These are phyloP conservation scores for Tiliacea citrago DNA, from an alignment of 2,888 invertebrate genomes.

Conservation along the genomic window DNA sequence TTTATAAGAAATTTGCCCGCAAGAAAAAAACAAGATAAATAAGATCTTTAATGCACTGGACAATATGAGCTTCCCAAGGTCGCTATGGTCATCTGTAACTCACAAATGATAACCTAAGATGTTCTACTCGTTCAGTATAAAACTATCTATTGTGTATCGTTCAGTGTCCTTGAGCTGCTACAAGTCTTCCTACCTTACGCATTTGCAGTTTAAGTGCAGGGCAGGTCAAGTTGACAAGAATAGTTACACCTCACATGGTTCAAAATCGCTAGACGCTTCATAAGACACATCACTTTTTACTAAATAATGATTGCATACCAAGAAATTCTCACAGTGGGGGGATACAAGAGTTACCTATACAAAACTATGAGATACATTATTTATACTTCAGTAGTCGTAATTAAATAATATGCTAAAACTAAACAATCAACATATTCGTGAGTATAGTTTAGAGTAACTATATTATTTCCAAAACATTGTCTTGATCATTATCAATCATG, in stretches of 20 bases:
- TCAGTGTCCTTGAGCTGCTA: neutral
- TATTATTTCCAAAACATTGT: conserved; percentile 33
- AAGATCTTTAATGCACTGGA: neutral
- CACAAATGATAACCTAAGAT: neutral
- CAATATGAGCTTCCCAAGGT: neutral
- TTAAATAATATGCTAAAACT: neutral
- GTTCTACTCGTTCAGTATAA: neutral
- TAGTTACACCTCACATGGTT: neutral
- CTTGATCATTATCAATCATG: conserved; percentile 16
- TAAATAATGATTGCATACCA: neutral
- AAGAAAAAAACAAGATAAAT: neutral
- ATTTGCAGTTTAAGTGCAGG: neutral
- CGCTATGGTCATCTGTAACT: neutral
- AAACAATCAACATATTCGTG: conserved; percentile 11
- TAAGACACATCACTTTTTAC: neutral
- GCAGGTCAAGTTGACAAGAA: too few relatives aligned
- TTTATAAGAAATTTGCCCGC: neutral
- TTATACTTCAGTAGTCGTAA: neutral
- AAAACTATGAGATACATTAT: neutral
- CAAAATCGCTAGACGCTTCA: neutral
- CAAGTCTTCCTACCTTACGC: neutral
- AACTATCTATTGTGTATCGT: too few relatives aligned
- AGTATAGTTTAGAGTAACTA: neutral
- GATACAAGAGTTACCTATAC: neutral
- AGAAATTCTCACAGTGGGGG: neutral